Conservation (phyloP, 1,140 invertebrate genomes). For the Spodoptera litura region DNA sequence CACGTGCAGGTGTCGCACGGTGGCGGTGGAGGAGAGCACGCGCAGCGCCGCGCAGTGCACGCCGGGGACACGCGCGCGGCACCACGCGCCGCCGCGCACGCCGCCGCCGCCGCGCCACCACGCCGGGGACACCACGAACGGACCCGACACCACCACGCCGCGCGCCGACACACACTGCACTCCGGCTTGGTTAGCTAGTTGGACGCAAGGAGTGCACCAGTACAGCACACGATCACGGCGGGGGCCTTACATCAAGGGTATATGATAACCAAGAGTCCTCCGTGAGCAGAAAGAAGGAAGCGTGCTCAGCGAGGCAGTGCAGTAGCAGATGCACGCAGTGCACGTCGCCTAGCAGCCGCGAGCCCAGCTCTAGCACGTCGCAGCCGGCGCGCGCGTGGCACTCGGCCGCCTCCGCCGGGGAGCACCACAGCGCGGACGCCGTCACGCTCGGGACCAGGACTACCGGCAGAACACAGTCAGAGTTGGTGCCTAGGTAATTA, state of each 20-base stretch:
- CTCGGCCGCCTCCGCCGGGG: background rate
- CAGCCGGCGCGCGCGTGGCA: background rate
- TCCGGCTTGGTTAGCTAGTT: background rate
- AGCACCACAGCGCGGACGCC: slow-evolving; percentile 25
- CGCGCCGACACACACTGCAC: slow-evolving; percentile 14
- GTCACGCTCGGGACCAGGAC: slow-evolving; percentile 49
- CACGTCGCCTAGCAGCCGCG: slow-evolving; percentile 68
- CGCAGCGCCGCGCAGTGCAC: slow-evolving; percentile 56
- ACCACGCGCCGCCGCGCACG: slow-evolving; percentile 53
- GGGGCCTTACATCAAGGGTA: slow-evolving; percentile 57
- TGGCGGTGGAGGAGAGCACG: slow-evolving; percentile 63
- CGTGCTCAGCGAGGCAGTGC: slow-evolving; percentile 58
- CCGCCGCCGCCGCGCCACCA: slow-evolving; percentile 64
- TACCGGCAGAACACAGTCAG: background rate
- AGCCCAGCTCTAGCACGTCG: slow-evolving; percentile 69
- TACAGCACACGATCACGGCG: background rate
- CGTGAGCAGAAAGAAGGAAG: slow-evolving; percentile 67
- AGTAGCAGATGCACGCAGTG: slow-evolving; percentile 61
- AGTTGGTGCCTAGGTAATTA: background rate
- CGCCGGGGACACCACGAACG: slow-evolving; percentile 60
- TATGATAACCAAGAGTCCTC: slow-evolving; percentile 71
- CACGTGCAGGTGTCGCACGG: slow-evolving; percentile 58
- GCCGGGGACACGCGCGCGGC: slow-evolving; percentile 53
- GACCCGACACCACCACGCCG: slow-evolving; percentile 45
- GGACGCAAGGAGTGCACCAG: background rate